Conservation (phyloP, 2,113 vertebrate species). For the Ictalurus punctatus region DNA sequence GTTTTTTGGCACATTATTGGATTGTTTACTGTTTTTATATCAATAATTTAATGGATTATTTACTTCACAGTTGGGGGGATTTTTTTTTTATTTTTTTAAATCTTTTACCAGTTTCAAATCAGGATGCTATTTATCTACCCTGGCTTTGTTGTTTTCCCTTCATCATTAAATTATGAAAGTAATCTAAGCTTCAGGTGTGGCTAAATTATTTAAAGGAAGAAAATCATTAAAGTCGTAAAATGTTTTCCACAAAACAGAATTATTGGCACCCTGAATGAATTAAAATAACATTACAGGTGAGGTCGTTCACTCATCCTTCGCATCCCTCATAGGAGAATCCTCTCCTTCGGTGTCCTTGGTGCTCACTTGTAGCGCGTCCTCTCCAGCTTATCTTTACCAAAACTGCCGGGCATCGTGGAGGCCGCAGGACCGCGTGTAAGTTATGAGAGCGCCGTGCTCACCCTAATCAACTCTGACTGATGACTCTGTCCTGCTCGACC, state of each 20-base stretch:
- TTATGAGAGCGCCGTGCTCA: not conserved
- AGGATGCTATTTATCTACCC: not conserved
- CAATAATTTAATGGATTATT: not conserved
- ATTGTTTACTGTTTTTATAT: not conserved
- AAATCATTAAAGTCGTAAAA: not conserved
- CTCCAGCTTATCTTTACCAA: not conserved
- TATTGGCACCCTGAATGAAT: not conserved
- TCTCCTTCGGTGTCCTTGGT: not conserved
- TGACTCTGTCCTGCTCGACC: slow-evolving; percentile 15
- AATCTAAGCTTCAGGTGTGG: not conserved
- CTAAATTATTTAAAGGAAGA: not conserved
- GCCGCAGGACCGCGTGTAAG: not conserved
- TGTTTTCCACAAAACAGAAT: not conserved
- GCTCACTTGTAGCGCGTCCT: not conserved
- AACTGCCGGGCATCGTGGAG: not conserved
- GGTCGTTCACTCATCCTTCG: not conserved
- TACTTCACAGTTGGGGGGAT: not conserved
- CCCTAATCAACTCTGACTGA: slow-evolving; percentile 25
- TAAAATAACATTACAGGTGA: not conserved
- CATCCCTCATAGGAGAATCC: not conserved
- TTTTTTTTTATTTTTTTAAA: not conserved
- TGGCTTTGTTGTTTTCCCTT: not conserved
- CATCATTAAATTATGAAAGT: not conserved
- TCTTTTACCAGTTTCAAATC: not conserved
- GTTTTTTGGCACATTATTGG: not conserved